Percentiles rank a stretch among this genome's conserved stretches.
Conservation (phyloP, 2,113 vertebrate genomes). For the Gymnobelideus leadbeateri region DNA sequence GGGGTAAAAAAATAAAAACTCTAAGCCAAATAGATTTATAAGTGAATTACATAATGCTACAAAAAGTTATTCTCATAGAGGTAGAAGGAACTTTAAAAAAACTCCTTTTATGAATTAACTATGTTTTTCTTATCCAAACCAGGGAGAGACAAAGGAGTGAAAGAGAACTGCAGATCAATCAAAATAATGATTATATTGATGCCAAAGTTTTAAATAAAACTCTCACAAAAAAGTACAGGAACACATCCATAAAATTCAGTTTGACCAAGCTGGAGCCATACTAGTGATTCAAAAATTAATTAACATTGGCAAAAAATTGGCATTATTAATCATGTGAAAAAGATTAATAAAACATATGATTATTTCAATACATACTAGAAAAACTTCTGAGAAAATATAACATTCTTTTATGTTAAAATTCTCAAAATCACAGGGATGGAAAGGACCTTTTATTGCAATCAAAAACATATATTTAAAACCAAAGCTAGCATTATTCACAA, state of each 20-base stretch:
- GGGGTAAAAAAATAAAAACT: not conserved
- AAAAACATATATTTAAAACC: not conserved
- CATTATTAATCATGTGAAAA: not conserved
- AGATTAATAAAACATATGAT: not conserved
- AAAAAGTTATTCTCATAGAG: not conserved
- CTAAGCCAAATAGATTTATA: not conserved
- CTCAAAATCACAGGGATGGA: not conserved
- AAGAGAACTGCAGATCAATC: not conserved
- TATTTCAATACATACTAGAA: not conserved
- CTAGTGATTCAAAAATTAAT: not conserved
- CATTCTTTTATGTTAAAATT: not conserved
- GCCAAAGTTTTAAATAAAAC: not conserved
- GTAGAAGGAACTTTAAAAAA: not conserved
- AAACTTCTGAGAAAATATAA: not conserved
- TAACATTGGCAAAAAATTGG: not conserved
- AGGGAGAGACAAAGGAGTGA: not conserved
- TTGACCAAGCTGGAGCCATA: not conserved
- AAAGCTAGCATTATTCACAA: not conserved
- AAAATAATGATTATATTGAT: not conserved
- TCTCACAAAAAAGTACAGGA: not conserved
- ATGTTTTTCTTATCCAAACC: not conserved
- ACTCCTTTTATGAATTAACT: not conserved
- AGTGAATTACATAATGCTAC: not conserved
- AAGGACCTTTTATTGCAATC: not conserved
- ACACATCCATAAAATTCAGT: not conserved